Evolutionary conservation across 2,888 invertebrate genomes (phyloP).

Genomic region (Acleris cristana): DNA sequence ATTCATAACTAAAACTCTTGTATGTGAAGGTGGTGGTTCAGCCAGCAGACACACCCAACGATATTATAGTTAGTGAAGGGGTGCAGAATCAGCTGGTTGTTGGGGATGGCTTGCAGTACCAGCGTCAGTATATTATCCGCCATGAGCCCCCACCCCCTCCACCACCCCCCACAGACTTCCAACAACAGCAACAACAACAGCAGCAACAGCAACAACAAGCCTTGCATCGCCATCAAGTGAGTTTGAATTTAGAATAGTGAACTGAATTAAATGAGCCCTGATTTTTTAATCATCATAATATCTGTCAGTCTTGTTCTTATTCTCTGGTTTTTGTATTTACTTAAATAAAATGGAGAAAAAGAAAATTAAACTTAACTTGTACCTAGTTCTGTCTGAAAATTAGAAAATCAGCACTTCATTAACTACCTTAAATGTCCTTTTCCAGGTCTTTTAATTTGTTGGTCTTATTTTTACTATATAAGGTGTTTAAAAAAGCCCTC

Average conservation of each 20-base stretch:
- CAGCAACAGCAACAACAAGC: constrained; percentile 50
- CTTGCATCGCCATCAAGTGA: constrained; percentile 68
- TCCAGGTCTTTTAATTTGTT: no score
- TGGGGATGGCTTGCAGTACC: constrained; percentile 76
- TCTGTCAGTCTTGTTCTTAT: no score
- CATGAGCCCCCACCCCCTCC: constrained; percentile 67
- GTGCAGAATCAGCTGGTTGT: constrained; percentile 74
- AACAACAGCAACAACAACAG: constrained; percentile 54
- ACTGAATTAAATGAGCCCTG: background rate
- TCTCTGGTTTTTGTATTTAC: no score
- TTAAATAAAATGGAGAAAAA: no score
- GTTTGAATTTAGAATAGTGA: constrained; percentile 17
- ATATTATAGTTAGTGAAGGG: constrained; percentile 81
- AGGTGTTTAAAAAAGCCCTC: no score
- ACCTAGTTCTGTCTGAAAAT: no score
- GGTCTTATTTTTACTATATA: no score
- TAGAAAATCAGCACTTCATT: no score
- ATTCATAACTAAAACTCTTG: background rate
- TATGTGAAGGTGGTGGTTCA: constrained; percentile 76
- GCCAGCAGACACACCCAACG: constrained; percentile 80
- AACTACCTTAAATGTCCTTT: no score
- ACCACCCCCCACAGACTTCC: constrained; percentile 63
- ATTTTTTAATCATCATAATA: no score
- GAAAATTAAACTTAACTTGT: no score
- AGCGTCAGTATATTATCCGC: constrained; percentile 77